Base-by-base conservation (phyloP, 2,113 vertebrate genomes). In the Chloebia gouldiae region DNA sequence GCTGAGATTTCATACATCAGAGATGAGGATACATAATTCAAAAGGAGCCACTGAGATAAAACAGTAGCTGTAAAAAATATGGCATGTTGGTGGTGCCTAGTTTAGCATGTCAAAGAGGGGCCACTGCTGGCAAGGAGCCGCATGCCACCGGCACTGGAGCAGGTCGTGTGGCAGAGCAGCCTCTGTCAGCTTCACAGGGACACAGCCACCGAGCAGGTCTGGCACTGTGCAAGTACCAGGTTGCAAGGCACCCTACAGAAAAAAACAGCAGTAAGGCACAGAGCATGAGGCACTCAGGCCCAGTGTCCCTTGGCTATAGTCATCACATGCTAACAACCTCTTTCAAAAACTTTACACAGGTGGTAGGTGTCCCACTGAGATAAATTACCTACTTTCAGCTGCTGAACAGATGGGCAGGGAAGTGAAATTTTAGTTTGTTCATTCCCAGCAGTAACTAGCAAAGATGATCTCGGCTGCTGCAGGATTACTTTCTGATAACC, bases 11-110 rank as follows among this genome's bases (percentile, higher is more conserved):
- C 93, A 96, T 90, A 96, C 87, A 93, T 96, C 93, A 93, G 95
- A 94, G 82, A 95, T 93, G 86, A 96, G 92, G 85, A 96, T 97
- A 92, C 92, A 96, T 94, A 95, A 96, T 94, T 96, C 94, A 96
- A 85, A 79, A 94, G 75, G 83, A 94, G 85, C 18, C 68, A 90
- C 85, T 37, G 85, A 96, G 95, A 85, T 90, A 96, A 92, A 95
- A 96, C 82, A 92, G 81, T 39, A 93, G 82, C 76, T 86, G 72
- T 88, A 83, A 95, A 94, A 95, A 93, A 86, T 35, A 56, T 21
- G 2, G 65, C 2, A 0, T 54, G 81, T 27, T 72, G 69, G 72
- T 25, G 51, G 83, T 64, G 88, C 44, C 81, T 95, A 71, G 90
- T 73, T 95, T 83, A 83, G 95, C 93, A 92, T 86, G 79, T 94